Conservation (phyloP, 2,797 vertebrate species). For the Enteromius mattozi region DNA sequence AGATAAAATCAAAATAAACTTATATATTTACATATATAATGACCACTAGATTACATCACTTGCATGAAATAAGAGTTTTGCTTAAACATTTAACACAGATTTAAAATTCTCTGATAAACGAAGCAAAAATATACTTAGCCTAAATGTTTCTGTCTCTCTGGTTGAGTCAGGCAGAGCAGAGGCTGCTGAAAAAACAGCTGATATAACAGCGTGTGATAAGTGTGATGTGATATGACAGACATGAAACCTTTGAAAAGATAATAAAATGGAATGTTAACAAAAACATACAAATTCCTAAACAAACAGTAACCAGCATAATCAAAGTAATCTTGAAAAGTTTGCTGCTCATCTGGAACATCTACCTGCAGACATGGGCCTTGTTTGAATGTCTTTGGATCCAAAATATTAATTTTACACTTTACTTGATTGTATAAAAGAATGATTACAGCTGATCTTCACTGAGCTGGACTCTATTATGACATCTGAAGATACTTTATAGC, state of each 20-base stretch:
- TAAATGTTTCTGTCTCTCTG: neutral
- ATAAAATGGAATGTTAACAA: neutral
- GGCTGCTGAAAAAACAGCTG: neutral
- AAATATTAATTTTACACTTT: too few relatives aligned
- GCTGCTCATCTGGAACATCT: too few relatives aligned
- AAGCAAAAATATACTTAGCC: neutral
- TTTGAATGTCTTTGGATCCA: too few relatives aligned
- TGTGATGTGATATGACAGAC: too few relatives aligned
- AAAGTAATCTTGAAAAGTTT: too few relatives aligned
- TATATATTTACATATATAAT: too few relatives aligned
- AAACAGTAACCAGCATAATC: too few relatives aligned
- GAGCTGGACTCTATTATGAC: constrained; percentile 52
- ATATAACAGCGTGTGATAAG: neutral
- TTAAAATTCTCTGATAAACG: neutral
- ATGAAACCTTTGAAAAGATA: neutral
- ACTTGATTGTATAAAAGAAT: too few relatives aligned
- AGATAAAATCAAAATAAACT: too few relatives aligned
- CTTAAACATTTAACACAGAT: neutral
- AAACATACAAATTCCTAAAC: neutral
- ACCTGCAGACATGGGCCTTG: too few relatives aligned
- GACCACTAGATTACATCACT: neutral
- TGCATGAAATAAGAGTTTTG: neutral
- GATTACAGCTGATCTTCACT: constrained; percentile 55
- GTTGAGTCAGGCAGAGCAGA: neutral
- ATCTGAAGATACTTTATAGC: constrained; percentile 68